Conservation (phyloP, 2,113 vertebrate genomes). For the Mastomys coucha region DNA sequence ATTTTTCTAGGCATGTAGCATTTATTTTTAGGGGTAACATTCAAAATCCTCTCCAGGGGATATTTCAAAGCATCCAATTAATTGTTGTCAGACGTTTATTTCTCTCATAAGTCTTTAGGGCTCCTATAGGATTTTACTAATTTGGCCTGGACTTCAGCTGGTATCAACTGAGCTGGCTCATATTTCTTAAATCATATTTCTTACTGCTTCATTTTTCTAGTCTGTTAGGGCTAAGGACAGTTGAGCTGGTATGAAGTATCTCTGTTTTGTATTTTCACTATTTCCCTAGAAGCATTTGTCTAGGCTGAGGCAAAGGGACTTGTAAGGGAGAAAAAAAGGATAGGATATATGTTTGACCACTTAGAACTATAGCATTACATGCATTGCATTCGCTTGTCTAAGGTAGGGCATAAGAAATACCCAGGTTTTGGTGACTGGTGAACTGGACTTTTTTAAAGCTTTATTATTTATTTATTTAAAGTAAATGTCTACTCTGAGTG, state of each 20-base stretch:
- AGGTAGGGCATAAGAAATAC: neutral
- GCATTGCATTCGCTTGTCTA: neutral
- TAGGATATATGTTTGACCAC: neutral
- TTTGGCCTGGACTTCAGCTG: neutral
- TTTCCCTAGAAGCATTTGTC: neutral
- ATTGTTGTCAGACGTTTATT: neutral
- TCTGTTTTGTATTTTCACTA: neutral
- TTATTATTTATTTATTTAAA: too few relatives aligned
- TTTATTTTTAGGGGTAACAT: neutral
- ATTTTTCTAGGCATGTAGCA: neutral
- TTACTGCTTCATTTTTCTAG: neutral
- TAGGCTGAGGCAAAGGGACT: neutral
- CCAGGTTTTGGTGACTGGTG: slow-evolving; percentile 2
- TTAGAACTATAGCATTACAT: neutral
- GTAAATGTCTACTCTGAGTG: too few relatives aligned
- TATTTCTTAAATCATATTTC: neutral
- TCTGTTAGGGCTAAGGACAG: neutral
- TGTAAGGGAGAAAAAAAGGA: neutral
- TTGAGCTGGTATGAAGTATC: neutral
- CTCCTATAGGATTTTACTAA: neutral
- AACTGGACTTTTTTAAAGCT: slow-evolving; percentile 6
- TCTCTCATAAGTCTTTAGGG: neutral
- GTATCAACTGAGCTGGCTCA: slow-evolving; percentile 8
- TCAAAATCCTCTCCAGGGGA: neutral
- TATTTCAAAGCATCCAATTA: neutral